Evolutionary conservation across 2,113 vertebrate genomes (phyloP).

Genomic region (Perccottus glenii): DNA sequence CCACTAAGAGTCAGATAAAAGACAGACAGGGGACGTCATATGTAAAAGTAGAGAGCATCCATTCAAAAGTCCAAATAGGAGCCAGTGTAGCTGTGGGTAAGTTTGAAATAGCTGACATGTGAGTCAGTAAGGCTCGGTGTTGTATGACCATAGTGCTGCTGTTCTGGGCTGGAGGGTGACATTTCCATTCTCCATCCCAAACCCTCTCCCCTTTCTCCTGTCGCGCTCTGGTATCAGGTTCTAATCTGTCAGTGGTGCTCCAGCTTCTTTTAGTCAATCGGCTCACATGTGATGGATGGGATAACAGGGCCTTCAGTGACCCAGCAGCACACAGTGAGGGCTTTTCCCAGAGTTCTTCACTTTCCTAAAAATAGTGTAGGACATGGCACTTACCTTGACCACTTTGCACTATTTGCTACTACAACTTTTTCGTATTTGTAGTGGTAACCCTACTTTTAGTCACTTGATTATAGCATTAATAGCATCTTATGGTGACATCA

Average conservation of each 20-base stretch:
- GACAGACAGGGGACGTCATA: conserved; percentile 62
- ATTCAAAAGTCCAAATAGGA: conserved; percentile 66
- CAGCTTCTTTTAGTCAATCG: conserved; percentile 56
- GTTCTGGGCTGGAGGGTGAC: conserved; percentile 58
- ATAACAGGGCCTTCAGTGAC: conserved; percentile 32
- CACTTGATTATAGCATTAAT: no score
- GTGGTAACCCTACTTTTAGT: not conserved
- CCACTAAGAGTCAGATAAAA: conserved; percentile 63
- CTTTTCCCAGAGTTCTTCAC: conserved; percentile 27
- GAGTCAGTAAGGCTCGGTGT: conserved; percentile 60
- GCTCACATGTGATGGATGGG: conserved; percentile 50
- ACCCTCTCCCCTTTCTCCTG: conserved; percentile 10
- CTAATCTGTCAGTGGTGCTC: conserved; percentile 60
- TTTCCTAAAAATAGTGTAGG: conserved; percentile 13
- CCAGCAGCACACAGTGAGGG: not conserved
- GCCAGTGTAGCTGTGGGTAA: conserved; percentile 55
- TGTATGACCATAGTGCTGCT: conserved; percentile 62
- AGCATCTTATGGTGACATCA: no score
- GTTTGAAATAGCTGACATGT: conserved; percentile 70
- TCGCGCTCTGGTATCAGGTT: conserved; percentile 58
- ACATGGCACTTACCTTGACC: not conserved
- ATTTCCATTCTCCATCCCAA: conserved; percentile 55
- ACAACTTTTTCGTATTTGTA: conserved; percentile 5
- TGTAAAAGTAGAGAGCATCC: conserved; percentile 67
- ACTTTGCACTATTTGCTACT: conserved; percentile 20